Conservation (phyloP, 1,140 invertebrate species). For the Dendrolimus punctatus region DNA sequence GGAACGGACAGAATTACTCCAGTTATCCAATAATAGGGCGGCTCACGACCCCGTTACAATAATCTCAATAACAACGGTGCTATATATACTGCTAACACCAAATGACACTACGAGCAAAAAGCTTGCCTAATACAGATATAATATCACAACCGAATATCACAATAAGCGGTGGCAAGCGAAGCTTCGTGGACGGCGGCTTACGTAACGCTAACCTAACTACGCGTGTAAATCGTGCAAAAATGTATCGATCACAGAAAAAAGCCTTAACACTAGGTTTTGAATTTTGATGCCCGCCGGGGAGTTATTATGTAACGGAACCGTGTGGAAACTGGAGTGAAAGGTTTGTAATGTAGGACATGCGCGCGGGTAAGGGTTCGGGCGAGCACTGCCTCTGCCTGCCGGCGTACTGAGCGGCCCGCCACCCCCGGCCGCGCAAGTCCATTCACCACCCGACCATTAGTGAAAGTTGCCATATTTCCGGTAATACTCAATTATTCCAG, state of each 20-base stretch:
- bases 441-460: too few species aligned
- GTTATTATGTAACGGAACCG: conserved; percentile 61
- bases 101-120: conserved; percentile 52
- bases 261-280: conserved; percentile 55
- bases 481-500: too few species aligned
- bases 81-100: conserved; percentile 2
- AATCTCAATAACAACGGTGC: conserved; percentile 9
- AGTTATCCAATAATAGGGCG: conserved; percentile 42
- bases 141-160: conserved; percentile 70
- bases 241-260: conserved; percentile 64
- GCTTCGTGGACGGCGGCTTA: conserved; percentile 68
- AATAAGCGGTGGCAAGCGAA: conserved; percentile 67
- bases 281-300: conserved; percentile 38
- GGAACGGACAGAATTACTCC: conserved; percentile 13
- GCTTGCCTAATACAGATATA: conserved; percentile 54
- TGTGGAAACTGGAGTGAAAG: conserved; percentile 39
- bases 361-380: conserved; percentile 57
- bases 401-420: conserved; percentile 11
- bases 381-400: conserved; percentile 48
- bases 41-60: conserved; percentile 31
- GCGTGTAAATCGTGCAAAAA: conserved; percentile 63
- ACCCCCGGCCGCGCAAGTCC: conserved; percentile 12
- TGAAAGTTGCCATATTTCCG: neutral
- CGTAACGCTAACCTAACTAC: conserved; percentile 60
- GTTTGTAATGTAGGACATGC: conserved; percentile 49